Evolutionary conservation across 2,888 invertebrate genomes (phyloP).

Genomic region (Drosophila testacea): DNA sequence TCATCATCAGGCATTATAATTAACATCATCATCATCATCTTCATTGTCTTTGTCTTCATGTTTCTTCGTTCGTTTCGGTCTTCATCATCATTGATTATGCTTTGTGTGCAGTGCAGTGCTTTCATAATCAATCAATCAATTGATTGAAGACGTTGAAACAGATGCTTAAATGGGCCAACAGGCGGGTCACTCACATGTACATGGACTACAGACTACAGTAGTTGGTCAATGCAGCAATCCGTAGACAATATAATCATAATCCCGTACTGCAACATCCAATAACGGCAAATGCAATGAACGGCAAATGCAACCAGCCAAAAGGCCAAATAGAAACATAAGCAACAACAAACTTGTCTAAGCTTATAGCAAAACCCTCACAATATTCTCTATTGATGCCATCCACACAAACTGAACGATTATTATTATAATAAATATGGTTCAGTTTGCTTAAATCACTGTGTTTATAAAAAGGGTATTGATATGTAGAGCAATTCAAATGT

Average conservation of each 20-base stretch:
- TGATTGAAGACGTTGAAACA: slow-evolving; percentile 51
- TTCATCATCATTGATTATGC: slow-evolving; percentile 56
- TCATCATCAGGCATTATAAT: slow-evolving; percentile 25
- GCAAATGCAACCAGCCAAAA: slow-evolving; percentile 4
- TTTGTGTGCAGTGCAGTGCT: slow-evolving; percentile 41
- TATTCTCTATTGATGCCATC: neutral
- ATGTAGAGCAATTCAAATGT: too few relatives aligned
- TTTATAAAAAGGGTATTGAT: neutral
- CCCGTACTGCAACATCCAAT: neutral
- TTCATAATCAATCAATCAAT: slow-evolving; percentile 76
- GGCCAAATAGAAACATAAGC: neutral
- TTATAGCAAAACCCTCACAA: neutral
- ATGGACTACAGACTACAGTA: slow-evolving; percentile 1
- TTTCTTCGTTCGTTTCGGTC: slow-evolving; percentile 21
- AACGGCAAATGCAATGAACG: slow-evolving; percentile 41
- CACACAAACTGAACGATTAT: neutral
- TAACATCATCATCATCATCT: slow-evolving; percentile 25
- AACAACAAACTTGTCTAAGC: slow-evolving; percentile 20
- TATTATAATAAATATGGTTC: neutral
- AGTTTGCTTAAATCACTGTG: neutral
- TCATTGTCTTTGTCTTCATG: slow-evolving; percentile 31
- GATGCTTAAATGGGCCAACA: slow-evolving; percentile 45
- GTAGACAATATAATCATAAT: slow-evolving; percentile 4
- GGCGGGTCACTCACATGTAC: neutral
- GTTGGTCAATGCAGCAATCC: slow-evolving; percentile 38